These are phyloP conservation scores for Carcinoscorpius rotundicauda DNA, from an alignment of 1,140 invertebrate genomes.

Conservation along the genomic window DNA sequence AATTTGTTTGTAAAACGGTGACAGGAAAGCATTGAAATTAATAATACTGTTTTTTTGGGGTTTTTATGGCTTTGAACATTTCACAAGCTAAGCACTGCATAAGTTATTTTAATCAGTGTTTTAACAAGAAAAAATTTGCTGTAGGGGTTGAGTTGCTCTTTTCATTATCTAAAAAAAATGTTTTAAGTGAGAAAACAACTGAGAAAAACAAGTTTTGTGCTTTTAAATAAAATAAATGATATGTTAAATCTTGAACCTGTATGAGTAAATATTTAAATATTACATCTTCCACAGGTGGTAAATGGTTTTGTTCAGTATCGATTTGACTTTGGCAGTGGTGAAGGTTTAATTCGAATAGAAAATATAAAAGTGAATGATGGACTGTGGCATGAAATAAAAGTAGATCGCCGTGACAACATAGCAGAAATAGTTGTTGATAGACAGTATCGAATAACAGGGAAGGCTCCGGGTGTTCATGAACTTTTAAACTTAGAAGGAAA, in stretches of 20 bases:
- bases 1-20: no score
- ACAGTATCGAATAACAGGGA: conserved; percentile 58
- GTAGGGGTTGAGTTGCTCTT: neutral
- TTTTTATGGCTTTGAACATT: no score
- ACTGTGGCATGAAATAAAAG: conserved; percentile 71
- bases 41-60: no score
- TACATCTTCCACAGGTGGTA: conserved; percentile 40
- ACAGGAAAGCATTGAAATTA: no score
- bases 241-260: no score
- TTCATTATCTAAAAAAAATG: neutral
- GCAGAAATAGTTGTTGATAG: conserved; percentile 67
- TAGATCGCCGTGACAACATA: conserved; percentile 64
- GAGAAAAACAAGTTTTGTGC: conserved; percentile 4
- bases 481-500: conserved; percentile 71
- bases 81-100: neutral
- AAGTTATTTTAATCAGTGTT: neutral
- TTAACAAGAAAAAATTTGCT: neutral
- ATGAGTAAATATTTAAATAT: neutral
- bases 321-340: conserved; percentile 83
- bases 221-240: conserved; percentile 8
- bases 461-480: conserved; percentile 65
- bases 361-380: conserved; percentile 68
- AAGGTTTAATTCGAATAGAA: conserved; percentile 64
- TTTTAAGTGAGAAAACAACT: neutral
- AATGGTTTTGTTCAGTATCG: conserved; percentile 74